Evolutionary conservation across 2,797 vertebrate species (phyloP), one percentile per base, ranked within the genome.

Genomic region (Centroberyx gerrardi): DNA sequence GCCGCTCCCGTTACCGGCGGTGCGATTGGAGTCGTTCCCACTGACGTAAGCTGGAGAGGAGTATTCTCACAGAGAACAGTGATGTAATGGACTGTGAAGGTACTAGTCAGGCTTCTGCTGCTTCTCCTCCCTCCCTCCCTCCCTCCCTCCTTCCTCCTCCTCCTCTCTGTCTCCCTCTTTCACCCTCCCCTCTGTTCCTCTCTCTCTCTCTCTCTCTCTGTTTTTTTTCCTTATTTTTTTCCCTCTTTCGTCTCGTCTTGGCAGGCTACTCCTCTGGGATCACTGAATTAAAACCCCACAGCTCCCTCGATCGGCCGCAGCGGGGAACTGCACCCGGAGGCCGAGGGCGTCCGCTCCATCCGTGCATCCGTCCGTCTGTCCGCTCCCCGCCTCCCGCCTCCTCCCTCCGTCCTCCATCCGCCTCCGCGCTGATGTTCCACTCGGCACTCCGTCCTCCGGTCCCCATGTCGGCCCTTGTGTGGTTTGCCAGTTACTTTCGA

Each of bases 51-150:
- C 84, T 27, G 4, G 60, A 83, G 74, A 90, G 83, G 84, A 88
- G 89, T 76, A 75, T 88, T 91, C 84, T 91, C 74, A 84, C 64
- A 68, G 80, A 90, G 76, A 88, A 76, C 87, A 64, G 83, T 94
- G 93, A 94, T 90, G 92, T 94, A 92, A 93, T 93, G 90, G 76
- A 84, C 72, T 87, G 74, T 89, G 89, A 88, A 91, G 83, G 87
- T 90, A 91, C 88, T 69, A 88, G 87, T 89, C 86, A 82, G 82
- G 73, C 85, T 85, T 69, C 76, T 78, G 4, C 1, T 54, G 14
- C 3, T 6, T 80, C 33, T 84, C 72, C 78, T 78, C 65, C 28
- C 78, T 81, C 80, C 87, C 75, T 88, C 86, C 78, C 58, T 44
- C 51, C 29, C 33, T 28, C 22, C 18, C 10, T 54, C 76, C 59